Evolutionary conservation across 92 coral and sea anemone genomes (phyloP).

Genomic region (Micromussa lordhowensis): DNA sequence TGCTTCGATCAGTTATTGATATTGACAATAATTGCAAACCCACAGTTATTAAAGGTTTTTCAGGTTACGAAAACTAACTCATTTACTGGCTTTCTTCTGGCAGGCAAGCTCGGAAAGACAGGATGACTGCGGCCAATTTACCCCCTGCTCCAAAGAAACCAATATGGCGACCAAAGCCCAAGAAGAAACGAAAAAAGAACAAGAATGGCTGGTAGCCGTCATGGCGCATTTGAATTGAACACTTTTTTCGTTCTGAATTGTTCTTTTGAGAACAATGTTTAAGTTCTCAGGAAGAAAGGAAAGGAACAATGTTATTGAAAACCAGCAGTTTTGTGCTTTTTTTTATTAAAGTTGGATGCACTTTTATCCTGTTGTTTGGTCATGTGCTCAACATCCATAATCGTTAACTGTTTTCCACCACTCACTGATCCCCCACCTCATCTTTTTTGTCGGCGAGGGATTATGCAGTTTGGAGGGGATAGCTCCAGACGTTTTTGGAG

Average conservation of each 20-base stretch:
- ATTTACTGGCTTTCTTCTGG: background rate
- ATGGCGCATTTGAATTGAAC: background rate
- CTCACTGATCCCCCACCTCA: no score
- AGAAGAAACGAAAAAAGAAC: background rate
- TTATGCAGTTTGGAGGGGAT: no score
- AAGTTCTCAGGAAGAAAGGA: no score
- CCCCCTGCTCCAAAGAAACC: background rate
- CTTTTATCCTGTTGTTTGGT: background rate
- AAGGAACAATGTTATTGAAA: background rate
- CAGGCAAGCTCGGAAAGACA: constrained; percentile 4
- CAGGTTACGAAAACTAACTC: background rate
- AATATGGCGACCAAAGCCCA: background rate
- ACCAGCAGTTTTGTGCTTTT: background rate
- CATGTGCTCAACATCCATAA: background rate
- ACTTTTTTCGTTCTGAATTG: background rate
- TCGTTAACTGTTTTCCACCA: no score
- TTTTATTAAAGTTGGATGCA: background rate
- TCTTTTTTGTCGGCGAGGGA: no score
- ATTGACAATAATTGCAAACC: background rate
- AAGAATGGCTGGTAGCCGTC: background rate
- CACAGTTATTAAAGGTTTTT: background rate
- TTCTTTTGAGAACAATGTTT: no score
- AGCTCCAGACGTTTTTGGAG: no score
- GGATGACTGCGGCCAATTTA: background rate
- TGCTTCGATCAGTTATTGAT: background rate